Percentiles rank a stretch among this genome's conserved stretches.
These are phyloP conservation scores for Ariopsis seemanni DNA, from an alignment of 2,113 vertebrate species.

Conservation along the genomic window DNA sequence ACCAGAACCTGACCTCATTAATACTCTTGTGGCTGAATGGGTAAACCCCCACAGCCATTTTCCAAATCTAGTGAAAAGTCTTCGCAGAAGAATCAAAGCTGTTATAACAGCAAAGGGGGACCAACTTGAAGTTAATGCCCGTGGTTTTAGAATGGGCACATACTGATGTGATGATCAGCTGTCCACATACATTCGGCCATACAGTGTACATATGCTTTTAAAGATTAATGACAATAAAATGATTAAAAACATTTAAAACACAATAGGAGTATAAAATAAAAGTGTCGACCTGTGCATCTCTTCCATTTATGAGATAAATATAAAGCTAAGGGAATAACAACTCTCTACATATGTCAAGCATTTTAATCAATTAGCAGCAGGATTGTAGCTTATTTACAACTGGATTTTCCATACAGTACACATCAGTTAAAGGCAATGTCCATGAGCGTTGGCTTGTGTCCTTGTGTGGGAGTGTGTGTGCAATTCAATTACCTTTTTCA, in stretches of 20 bases:
- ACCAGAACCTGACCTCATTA: background rate
- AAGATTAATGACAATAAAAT: background rate
- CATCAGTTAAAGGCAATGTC: background rate
- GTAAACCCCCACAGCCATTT: background rate
- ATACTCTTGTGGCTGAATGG: background rate
- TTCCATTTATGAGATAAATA: background rate
- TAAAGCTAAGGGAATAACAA: background rate
- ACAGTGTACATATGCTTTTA: background rate
- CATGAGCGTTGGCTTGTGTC: background rate
- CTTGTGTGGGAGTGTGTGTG: background rate
- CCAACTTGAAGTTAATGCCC: background rate
- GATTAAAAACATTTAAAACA: background rate
- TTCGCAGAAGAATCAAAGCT: background rate
- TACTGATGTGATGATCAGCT: background rate
- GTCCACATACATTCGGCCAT: background rate
- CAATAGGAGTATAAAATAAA: background rate
- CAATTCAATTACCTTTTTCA: slow-evolving; percentile 82
- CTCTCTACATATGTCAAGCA: background rate
- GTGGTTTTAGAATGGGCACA: background rate
- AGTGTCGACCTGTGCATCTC: background rate
- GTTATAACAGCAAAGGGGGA: background rate
- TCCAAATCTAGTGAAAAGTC: background rate
- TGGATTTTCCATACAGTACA: background rate
- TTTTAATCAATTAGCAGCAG: background rate
- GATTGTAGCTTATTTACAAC: background rate